Evolutionary conservation across 2,888 invertebrate species (phyloP).

Genomic region (Allophyes oxyacanthae): DNA sequence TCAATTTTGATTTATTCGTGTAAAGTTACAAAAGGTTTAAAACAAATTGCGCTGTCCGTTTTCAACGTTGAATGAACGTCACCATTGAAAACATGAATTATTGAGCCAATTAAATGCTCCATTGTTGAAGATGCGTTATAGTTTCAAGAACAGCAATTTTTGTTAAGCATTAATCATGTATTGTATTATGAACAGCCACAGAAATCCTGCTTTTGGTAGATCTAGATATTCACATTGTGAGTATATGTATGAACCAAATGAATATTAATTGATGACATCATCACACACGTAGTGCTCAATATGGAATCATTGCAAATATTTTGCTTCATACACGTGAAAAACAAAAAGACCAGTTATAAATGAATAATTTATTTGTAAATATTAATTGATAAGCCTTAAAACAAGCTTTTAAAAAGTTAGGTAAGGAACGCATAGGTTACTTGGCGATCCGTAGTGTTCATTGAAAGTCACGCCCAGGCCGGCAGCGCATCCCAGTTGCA

Average conservation of each 20-base stretch:
- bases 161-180: slow-evolving; percentile 25
- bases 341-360: background rate
- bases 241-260: slow-evolving; percentile 15
- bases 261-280: slow-evolving; percentile 35
- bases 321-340: background rate
- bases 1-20: slow-evolving; percentile 50
- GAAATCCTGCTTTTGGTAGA: slow-evolving; percentile 14
- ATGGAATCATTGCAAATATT: slow-evolving; percentile 2
- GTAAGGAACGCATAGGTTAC: too few relatives aligned
- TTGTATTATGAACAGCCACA: slow-evolving; percentile 17
- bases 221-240: slow-evolving; percentile 10
- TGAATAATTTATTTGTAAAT: too few relatives aligned
- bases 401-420: too few relatives aligned
- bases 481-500: too few relatives aligned
- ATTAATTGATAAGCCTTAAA: too few relatives aligned
- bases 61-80: slow-evolving; percentile 44
- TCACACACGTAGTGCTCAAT: slow-evolving; percentile 4
- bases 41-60: slow-evolving; percentile 49
- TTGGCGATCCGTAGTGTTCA: too few relatives aligned
- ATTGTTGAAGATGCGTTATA: slow-evolving; percentile 50
- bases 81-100: slow-evolving; percentile 56
- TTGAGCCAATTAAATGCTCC: slow-evolving; percentile 52
- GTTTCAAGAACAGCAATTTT: slow-evolving; percentile 32
- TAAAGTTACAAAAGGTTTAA: slow-evolving; percentile 48
- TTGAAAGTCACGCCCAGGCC: too few relatives aligned